These are phyloP conservation scores for Teleogryllus occipitalis DNA, from an alignment of 1,140 invertebrate genomes.

Conservation along the genomic window DNA sequence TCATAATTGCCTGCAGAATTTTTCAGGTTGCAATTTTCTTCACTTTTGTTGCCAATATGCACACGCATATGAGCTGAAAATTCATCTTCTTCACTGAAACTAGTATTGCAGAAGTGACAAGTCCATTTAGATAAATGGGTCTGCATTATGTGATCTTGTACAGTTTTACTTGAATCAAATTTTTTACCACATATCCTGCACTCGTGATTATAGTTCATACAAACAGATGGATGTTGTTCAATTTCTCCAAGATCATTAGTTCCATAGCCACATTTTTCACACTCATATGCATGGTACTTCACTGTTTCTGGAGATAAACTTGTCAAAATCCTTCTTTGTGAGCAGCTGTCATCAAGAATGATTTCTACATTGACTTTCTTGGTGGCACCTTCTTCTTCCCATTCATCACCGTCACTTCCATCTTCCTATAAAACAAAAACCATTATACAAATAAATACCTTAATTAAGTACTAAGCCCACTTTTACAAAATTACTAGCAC, in stretches of 20 bases:
- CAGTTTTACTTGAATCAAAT: constrained; percentile 13
- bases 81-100: constrained; percentile 19
- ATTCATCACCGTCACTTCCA: background rate
- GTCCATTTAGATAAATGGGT: constrained; percentile 19
- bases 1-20: constrained; percentile 7
- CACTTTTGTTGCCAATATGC: constrained; percentile 10
- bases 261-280: background rate
- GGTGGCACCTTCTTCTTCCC: background rate
- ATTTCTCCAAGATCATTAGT: background rate
- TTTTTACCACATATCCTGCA: constrained; percentile 17
- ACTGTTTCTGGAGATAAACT: background rate
- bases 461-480: no score
- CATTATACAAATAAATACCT: no score
- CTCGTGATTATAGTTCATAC: background rate
- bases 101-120: constrained; percentile 18
- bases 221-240: background rate
- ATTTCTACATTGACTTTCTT: background rate
- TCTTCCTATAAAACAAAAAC: background rate
- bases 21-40: background rate
- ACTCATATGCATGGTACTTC: background rate
- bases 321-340: background rate
- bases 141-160: constrained; percentile 18
- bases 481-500: no score
- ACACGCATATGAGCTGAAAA: constrained; percentile 16
- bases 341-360: background rate